Evolutionary conservation across 37 sponge, comb jelly and placozoan genomes (phyloP).

Genomic region (Petrosia ficiformis): DNA sequence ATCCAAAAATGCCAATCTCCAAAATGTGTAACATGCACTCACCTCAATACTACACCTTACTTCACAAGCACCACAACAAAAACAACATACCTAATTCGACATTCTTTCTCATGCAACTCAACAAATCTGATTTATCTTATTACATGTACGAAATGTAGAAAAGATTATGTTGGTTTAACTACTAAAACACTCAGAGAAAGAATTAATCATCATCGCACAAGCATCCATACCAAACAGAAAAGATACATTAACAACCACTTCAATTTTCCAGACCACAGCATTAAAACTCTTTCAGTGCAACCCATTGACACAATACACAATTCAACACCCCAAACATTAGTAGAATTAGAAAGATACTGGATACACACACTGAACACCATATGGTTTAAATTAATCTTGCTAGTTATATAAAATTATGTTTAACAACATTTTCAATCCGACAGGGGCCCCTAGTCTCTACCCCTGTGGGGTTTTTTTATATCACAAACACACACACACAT

Average conservation of each 20-base stretch:
- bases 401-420: too few species aligned
- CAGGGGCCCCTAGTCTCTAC: too few species aligned
- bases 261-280: background rate
- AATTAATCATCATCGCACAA: background rate
- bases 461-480: too few species aligned
- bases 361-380: background rate
- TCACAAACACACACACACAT: too few species aligned
- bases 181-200: background rate
- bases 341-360: background rate
- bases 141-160: background rate
- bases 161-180: background rate
- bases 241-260: background rate
- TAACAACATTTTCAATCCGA: background rate
- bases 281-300: background rate
- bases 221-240: background rate
- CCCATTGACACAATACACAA: background rate
- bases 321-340: background rate
- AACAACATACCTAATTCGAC: background rate
- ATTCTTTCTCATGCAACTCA: background rate
- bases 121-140: background rate
- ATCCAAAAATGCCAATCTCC: background rate
- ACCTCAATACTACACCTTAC: background rate
- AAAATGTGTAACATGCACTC: background rate
- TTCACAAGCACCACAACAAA: background rate
- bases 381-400: background rate